Base-by-base conservation (phyloP, 2,888 invertebrate species). In the Lacanobia wlatinum region DNA sequence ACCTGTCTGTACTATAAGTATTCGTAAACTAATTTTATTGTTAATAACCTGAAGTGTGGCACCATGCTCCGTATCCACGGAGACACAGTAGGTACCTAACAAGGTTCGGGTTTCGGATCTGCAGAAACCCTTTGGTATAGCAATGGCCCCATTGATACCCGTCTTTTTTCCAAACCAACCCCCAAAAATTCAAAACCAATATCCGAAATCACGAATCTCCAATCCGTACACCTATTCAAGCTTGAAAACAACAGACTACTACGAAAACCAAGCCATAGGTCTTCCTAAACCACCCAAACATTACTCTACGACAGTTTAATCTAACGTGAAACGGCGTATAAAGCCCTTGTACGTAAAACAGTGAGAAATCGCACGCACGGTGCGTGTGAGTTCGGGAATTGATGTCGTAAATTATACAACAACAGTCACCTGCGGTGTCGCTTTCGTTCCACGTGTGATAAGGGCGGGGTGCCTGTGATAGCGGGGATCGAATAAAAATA, bases 331-430 rank as follows among this genome's bases (percentile, higher is more conserved):
- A 66, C 40, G 74, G 28, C 64, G 59, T 21, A 69, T 60, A 68
- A 73, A 80, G 46, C 46, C 50, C 12, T 50, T 23, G 64, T 70
- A 52, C 55, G 55, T 48, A 68, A 74, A 75, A 76, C 70, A 66
- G 62, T 61, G 61, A 68, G 79, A 77, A 76, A 69, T 70, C 62
- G 68, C 74, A 73, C 66, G 55, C 76, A 53, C n/a, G n/a, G 53
- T 84, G 87, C 83, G 84, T 85, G 82, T 80, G 83, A 83, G 87
- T 83, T 85, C 66, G 86, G 88, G 87, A 87, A 90, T 91, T 90
- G 90, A 80, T 70, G 66, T 84, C 76, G 88, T 91, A 91, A 91
- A 90, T 91, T 88, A 91, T 86, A 79, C 61, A 73, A 73, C 80
- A 85, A 78, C 87, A 84, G 82, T 84, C 87, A 84, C 82, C 85